A percentile compares a stretch with the other conserved stretches of the same genome.
Evolutionary conservation across 2,888 invertebrate genomes (phyloP).

Genomic region (Microctonus hyperodae): DNA sequence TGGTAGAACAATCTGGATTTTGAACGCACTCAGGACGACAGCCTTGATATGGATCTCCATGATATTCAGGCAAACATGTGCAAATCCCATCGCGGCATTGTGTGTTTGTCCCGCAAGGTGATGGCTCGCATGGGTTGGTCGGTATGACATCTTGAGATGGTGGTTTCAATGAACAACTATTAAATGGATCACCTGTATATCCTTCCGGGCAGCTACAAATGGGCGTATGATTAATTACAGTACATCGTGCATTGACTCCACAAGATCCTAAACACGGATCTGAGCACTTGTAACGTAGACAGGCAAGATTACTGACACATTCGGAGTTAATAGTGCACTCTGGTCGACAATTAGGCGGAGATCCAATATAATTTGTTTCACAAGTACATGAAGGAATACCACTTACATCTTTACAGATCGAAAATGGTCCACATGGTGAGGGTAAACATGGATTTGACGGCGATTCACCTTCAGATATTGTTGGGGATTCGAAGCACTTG

Average conservation of each 20-base stretch:
- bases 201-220: constrained; percentile 76
- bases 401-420: constrained; percentile 66
- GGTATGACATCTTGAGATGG: constrained; percentile 49
- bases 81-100: constrained; percentile 83
- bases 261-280: constrained; percentile 87
- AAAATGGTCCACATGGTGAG: constrained; percentile 69
- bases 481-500: constrained; percentile 71
- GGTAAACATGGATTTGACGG: constrained; percentile 65
- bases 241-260: constrained; percentile 71
- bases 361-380: constrained; percentile 59
- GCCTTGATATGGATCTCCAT: constrained; percentile 75
- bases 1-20: constrained; percentile 81
- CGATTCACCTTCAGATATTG: constrained; percentile 52
- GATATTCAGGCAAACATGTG: constrained; percentile 78
- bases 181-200: constrained; percentile 78
- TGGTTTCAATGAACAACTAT: constrained; percentile 61
- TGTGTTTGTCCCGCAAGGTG: constrained; percentile 86
- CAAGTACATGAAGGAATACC: constrained; percentile 67
- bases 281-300: constrained; percentile 77
- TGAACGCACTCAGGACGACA: constrained; percentile 87
- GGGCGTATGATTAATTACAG: constrained; percentile 76
- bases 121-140: constrained; percentile 76
- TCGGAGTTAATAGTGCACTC: constrained; percentile 78
- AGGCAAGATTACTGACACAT: constrained; percentile 77
- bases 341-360: constrained; percentile 73